Base-by-base conservation (phyloP, 2,797 vertebrate genomes). In the Botia almorhae region DNA sequence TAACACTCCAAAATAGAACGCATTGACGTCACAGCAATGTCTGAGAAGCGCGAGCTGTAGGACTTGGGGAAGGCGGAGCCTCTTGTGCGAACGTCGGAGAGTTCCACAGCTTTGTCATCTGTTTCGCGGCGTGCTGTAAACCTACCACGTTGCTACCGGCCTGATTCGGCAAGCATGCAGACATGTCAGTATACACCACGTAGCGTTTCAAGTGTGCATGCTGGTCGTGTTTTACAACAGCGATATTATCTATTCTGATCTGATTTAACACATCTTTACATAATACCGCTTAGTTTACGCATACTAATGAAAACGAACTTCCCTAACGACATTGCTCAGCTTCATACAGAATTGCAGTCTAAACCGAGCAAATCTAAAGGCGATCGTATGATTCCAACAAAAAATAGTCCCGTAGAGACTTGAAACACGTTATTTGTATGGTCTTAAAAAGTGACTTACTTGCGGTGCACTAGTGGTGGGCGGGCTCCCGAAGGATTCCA, bases 401-500 rank as follows among this genome's bases (percentile, higher is more conserved):
- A 76, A 56, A 21, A 3, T 4, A 3, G 1, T 0, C 7, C 17
- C 26, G 48, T 4, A 13, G 10, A 11, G 48, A 55, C 1, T n/a
- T n/a, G n/a, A 36, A 64, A 33, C 33, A 67, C 33, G 7, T 19
- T n/a, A 36, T 26, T 23, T 23, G 55, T 51, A 79, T 50, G 26
- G 7, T 11, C 14, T 23, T 74, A 78, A 85, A 46, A n/a, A 13
- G 19, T 21, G 14, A 86, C 92, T 92, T 91, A 97, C 97, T 95
- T 97, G 96, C 74, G 95, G 94, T 89, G 95, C 93, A 90, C 93
- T 93, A 90, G 96, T 94, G 89, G 95, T 93, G 86, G 95, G 92
- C 77, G 96, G 97, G 90, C 97, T 97, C 88, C 97, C 96, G 89
- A 98, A 98, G 85, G 97, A 98, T 89, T 98, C 96, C 95, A 98